Evolutionary conservation across 2,797 vertebrate species (phyloP).

Genomic region (Remorina albescens): DNA sequence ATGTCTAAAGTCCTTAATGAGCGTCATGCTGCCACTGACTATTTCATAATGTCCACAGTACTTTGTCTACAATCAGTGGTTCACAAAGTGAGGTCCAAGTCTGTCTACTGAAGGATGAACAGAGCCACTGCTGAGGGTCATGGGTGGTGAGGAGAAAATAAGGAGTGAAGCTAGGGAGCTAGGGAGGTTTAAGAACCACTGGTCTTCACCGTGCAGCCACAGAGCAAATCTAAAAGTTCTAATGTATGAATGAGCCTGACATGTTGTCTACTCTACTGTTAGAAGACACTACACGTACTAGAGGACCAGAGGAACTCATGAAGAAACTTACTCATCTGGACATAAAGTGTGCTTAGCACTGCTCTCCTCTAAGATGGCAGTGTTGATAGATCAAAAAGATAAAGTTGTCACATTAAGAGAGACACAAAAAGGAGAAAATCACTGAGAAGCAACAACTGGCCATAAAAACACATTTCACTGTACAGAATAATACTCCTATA

Average conservation of each 20-base stretch:
- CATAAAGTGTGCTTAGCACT: conserved; percentile 86
- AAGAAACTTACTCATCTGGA: conserved; percentile 83
- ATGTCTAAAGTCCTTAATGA: background rate
- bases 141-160: no score
- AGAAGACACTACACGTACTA: conserved; percentile 40
- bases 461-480: conserved; percentile 18
- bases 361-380: conserved; percentile 89
- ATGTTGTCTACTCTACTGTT: conserved; percentile 52
- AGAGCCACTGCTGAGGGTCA: no score
- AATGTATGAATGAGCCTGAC: background rate
- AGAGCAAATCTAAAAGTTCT: background rate
- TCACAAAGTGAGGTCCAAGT: no score
- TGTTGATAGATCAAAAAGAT: conserved; percentile 73
- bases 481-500: background rate
- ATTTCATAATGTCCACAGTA: background rate
- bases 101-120: no score
- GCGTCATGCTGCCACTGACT: background rate
- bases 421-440: conserved; percentile 65
- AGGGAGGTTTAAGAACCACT: background rate
- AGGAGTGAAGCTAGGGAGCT: background rate
- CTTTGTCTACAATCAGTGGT: background rate
- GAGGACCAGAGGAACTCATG: conserved; percentile 51
- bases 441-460: conserved; percentile 38
- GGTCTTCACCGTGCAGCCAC: conserved; percentile 25
- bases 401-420: conserved; percentile 47